Evolutionary conservation across 2,797 vertebrate genomes (phyloP).

Genomic region (Podarcis lilfordi): DNA sequence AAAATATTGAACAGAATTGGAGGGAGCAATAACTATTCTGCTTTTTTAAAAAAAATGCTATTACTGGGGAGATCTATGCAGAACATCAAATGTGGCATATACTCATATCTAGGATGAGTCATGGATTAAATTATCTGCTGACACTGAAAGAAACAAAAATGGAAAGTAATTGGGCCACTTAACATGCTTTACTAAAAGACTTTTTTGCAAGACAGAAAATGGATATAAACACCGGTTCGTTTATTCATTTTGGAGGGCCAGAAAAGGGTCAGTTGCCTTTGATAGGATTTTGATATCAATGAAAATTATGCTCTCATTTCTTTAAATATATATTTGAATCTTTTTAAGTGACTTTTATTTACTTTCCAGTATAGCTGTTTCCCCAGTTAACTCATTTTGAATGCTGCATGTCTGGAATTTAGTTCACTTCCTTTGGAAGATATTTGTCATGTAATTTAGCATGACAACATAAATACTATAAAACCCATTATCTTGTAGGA

Average conservation of each 20-base stretch:
- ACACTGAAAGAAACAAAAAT: background rate
- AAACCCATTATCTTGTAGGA: slow-evolving; percentile 36
- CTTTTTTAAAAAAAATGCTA: slow-evolving; percentile 36
- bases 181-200: slow-evolving; percentile 27
- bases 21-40: slow-evolving; percentile 31
- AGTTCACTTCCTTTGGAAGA: slow-evolving; percentile 42
- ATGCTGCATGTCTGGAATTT: background rate
- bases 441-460: background rate
- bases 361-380: background rate
- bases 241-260: slow-evolving; percentile 1
- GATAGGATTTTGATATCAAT: background rate
- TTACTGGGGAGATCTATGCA: background rate
- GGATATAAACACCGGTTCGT: background rate
- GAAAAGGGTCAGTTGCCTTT: background rate
- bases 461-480: background rate
- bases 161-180: slow-evolving; percentile 13
- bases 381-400: slow-evolving; percentile 9
- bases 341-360: background rate
- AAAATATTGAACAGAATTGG: slow-evolving; percentile 40
- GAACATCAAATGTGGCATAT: slow-evolving; percentile 17
- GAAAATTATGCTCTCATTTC: background rate
- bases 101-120: slow-evolving; percentile 12
- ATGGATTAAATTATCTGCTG: slow-evolving; percentile 29
- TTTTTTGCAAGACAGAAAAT: background rate
- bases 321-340: background rate